phyloP scores from a whole-genome alignment of 2,113 vertebrate species.

The Nothobranchius kuhntae region DNA sequence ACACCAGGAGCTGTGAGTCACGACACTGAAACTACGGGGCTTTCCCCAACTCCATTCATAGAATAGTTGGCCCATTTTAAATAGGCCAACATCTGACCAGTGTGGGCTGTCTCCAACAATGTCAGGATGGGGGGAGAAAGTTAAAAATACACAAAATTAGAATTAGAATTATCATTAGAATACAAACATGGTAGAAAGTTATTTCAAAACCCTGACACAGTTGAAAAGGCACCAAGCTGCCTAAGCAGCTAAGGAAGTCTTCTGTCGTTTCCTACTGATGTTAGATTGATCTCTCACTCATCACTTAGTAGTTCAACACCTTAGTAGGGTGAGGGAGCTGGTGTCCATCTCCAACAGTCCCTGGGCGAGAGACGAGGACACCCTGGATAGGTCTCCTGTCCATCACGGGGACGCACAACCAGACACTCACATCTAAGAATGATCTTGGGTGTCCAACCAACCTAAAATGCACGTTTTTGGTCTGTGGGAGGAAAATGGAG shows the following conservation, averaged over 20 bases:
- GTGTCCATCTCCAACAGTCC: too few relatives aligned
- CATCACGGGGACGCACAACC: too few relatives aligned
- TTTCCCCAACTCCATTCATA: constrained; percentile 68
- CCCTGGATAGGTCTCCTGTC: too few relatives aligned
- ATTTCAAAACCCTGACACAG: constrained; percentile 7
- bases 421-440: too few relatives aligned
- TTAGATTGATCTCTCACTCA: neutral
- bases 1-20: constrained; percentile 74
- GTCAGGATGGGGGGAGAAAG: constrained; percentile 26
- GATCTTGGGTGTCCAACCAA: too few relatives aligned
- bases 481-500: too few relatives aligned
- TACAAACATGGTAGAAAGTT: constrained; percentile 3
- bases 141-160: constrained; percentile 13
- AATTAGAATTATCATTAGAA: neutral
- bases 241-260: neutral
- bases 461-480: too few relatives aligned
- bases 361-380: too few relatives aligned
- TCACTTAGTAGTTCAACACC: neutral
- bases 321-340: too few relatives aligned
- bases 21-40: constrained; percentile 66
- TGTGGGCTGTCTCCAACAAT: constrained; percentile 30
- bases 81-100: constrained; percentile 49
- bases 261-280: neutral
- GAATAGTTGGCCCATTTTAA: constrained; percentile 52
- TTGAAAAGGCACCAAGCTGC: neutral